A percentile compares a stretch with the other conserved stretches of the same genome.
Conservation (phyloP, 2,113 vertebrate species). For the Pyxicephalus adspersus region DNA sequence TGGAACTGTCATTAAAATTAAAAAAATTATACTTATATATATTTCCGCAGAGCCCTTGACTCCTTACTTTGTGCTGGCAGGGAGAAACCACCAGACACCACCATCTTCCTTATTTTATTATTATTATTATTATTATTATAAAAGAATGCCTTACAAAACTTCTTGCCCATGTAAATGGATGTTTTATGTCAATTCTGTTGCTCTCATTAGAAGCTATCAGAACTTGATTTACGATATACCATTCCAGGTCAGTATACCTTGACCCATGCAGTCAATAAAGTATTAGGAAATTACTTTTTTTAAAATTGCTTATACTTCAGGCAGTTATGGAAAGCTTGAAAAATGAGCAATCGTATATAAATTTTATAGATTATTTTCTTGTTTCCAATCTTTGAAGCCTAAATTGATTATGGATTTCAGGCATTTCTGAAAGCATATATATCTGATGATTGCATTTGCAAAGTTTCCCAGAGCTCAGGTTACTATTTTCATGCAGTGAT, state of each 20-base stretch:
- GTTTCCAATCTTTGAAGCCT: neutral
- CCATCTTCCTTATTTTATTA: too few species aligned
- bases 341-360: constrained; percentile 14
- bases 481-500: too few species aligned
- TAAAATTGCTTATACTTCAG: constrained; percentile 8
- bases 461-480: too few species aligned
- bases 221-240: constrained; percentile 17
- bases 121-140: too few species aligned
- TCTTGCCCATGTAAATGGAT: too few species aligned
- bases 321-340: constrained; percentile 27
- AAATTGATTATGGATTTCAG: constrained; percentile 13
- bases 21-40: too few species aligned
- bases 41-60: too few species aligned
- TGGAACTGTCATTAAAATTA: too few species aligned
- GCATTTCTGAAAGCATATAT: neutral
- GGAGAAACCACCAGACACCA: too few species aligned
- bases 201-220: neutral
- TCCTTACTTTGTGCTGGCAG: too few species aligned
- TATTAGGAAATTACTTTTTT: constrained; percentile 18
- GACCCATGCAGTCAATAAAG: constrained; percentile 21
- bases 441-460: constrained; percentile 3
- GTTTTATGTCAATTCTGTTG: too few species aligned
- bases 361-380: neutral
- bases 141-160: too few species aligned
- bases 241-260: constrained; percentile 16